Base-by-base conservation (phyloP, 2,113 vertebrate genomes). In the Rhea pennata region DNA sequence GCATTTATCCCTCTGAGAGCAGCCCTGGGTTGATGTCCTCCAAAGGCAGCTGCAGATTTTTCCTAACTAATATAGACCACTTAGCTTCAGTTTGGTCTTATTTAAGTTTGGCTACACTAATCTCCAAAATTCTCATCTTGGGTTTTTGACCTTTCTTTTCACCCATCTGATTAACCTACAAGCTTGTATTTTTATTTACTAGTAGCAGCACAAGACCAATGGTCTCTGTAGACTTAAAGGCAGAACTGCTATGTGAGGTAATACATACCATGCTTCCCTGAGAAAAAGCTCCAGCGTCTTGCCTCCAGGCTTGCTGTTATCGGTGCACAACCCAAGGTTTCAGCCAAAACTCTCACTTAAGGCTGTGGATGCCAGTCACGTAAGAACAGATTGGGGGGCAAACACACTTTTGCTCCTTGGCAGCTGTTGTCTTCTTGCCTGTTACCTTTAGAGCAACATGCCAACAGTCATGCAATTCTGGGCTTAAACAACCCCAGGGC, bases 11-110 rank as follows among this genome's bases (percentile, higher is more conserved):
- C 71, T 56, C 62, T 0, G 0, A 91, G 62, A 36, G 46, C n/a
- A 84, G 93, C 77, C 42, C 62, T 54, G n/a, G 89, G 74, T 48
- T 71, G 51, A 93, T 29, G 10, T 58, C 24, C 12, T 58, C 54
- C 29, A 15, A 58, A 58, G 24, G 29, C 26, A 16, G 26, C 26
- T 44, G 65, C 40, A 67, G 40, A 27, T 26, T 16, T 19, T 40
- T 67, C 40, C 39, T 27, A 44, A 17, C 27, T 40, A 44, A 42
- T 44, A 19, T 7, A 33, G 26, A 0, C 0, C 21, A 12, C 79
- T 61, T 56, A 44, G 29, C 44, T 90, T 69, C 64, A 69, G 36
- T 46, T 27, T 61, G n/a, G 40, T 48, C 50, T 20, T 23, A 31
- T 17, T 48, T 33, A 42, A 51, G 6, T 74, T 64, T 88, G 67